phyloP scores from a whole-genome alignment of 1,140 invertebrate genomes.

The Holotrichia oblita region DNA sequence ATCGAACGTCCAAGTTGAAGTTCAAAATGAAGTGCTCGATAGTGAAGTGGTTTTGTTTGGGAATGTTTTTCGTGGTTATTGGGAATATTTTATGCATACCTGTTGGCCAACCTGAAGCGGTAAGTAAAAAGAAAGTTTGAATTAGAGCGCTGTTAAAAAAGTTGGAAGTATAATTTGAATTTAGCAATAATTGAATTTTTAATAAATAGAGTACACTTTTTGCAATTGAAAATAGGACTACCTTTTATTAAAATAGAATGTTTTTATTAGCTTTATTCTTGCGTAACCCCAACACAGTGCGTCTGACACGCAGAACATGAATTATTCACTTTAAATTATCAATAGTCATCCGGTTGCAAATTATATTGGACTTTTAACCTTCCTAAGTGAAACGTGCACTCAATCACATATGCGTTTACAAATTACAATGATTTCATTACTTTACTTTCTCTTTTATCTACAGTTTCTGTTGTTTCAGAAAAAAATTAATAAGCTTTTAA shows the following conservation, averaged over 20 bases:
- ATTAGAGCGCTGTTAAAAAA: not conserved
- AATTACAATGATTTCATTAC: not conserved
- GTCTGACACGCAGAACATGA: constrained; percentile 1
- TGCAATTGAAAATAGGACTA: too few relatives aligned
- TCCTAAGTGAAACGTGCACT: constrained; percentile 12
- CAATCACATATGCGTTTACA: not conserved
- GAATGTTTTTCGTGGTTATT: constrained; percentile 30
- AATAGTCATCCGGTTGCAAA: constrained; percentile 32
- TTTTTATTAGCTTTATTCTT: too few relatives aligned
- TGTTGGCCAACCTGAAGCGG: constrained; percentile 39
- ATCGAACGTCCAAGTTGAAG: not conserved
- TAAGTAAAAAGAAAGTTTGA: constrained; percentile 3
- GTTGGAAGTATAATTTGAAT: not conserved
- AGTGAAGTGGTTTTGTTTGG: constrained; percentile 38
- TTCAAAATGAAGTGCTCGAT: constrained; percentile 15
- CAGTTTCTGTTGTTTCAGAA: too few relatives aligned
- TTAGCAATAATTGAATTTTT: not conserved
- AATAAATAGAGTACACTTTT: not conserved
- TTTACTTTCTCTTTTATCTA: not conserved
- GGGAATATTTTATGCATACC: constrained; percentile 36
- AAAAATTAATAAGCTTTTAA: too few relatives aligned
- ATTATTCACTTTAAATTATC: constrained; percentile 32
- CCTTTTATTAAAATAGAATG: too few relatives aligned
- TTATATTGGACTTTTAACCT: constrained; percentile 28
- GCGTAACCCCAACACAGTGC: not conserved